Evolutionary conservation across 2,797 vertebrate species (phyloP).

Genomic region (Apodemus agrarius): DNA sequence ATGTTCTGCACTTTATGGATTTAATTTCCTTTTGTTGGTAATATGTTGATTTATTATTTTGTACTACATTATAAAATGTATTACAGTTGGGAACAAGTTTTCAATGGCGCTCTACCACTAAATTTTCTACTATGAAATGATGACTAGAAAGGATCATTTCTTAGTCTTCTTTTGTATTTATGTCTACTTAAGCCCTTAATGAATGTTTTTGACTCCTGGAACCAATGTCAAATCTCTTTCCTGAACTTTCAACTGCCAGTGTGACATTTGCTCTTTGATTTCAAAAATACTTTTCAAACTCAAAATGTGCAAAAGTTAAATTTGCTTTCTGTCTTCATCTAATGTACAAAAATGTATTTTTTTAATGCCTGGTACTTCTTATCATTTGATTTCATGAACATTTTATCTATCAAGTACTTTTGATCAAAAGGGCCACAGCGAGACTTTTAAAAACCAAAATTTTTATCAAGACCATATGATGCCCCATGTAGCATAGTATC

Average conservation of each 20-base stretch:
- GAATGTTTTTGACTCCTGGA: background rate
- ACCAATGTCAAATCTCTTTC: background rate
- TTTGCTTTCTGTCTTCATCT: background rate
- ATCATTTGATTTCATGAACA: background rate
- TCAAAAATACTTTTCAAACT: background rate
- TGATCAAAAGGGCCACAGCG: background rate
- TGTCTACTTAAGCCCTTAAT: background rate
- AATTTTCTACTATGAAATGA: background rate
- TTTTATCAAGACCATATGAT: background rate
- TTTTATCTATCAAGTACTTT: background rate
- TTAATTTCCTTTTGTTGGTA: slow-evolving; percentile 27
- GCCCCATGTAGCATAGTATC: background rate
- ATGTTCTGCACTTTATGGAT: background rate
- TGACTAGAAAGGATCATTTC: background rate
- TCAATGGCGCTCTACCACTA: background rate
- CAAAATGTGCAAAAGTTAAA: background rate
- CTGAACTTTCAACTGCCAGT: background rate
- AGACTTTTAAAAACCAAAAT: background rate
- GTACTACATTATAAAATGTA: background rate
- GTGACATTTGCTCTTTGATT: background rate
- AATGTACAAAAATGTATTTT: background rate
- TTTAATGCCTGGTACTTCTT: background rate
- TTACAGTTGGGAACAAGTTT: background rate
- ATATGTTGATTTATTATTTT: background rate
- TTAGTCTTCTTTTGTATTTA: background rate